Percentiles rank a stretch among this genome's conserved stretches.
phyloP scores from a whole-genome alignment of 2,113 vertebrate genomes.

The Pachypanchax playfairii region DNA sequence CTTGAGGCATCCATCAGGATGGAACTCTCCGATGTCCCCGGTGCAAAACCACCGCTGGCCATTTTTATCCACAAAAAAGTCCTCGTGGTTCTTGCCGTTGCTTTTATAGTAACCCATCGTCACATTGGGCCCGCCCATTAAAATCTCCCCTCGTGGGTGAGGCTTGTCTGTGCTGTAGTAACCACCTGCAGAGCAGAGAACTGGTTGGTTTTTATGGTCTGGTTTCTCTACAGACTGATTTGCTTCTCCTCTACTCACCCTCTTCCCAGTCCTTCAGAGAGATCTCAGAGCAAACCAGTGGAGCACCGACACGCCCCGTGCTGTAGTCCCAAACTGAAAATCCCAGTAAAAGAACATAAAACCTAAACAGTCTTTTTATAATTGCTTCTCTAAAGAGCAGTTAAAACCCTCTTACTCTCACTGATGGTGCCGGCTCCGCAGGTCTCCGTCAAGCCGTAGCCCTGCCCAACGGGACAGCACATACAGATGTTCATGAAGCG shows the following conservation, averaged over 20 bases:
- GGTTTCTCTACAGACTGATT: not conserved
- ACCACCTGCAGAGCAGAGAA: slow-evolving; percentile 85
- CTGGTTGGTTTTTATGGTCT: accelerated
- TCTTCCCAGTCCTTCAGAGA: slow-evolving; percentile 94
- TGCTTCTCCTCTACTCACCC: slow-evolving; percentile 78
- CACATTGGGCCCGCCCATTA: slow-evolving; percentile 94
- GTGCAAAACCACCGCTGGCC: slow-evolving; percentile 96
- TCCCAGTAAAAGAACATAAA: not conserved
- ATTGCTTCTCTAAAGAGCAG: not conserved
- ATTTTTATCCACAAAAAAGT: slow-evolving; percentile 89
- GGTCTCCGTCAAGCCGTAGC: slow-evolving; percentile 95
- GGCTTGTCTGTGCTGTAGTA: slow-evolving; percentile 94
- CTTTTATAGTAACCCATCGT: slow-evolving; percentile 97
- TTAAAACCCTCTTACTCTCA: slow-evolving; percentile 78
- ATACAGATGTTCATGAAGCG: slow-evolving; percentile 99
- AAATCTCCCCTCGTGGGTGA: slow-evolving; percentile 91
- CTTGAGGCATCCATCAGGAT: slow-evolving; percentile 93
- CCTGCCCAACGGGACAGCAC: slow-evolving; percentile 97
- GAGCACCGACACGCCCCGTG: slow-evolving; percentile 95
- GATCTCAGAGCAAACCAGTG: slow-evolving; percentile 93
- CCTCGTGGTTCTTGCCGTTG: slow-evolving; percentile 82
- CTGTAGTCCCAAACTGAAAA: slow-evolving; percentile 91
- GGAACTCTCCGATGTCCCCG: slow-evolving; percentile 94
- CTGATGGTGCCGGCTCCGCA: slow-evolving; percentile 93
- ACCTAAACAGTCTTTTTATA: too few species aligned